Base-by-base conservation (phyloP, 2,113 vertebrate genomes). In the Cynoglossus semilaevis region DNA sequence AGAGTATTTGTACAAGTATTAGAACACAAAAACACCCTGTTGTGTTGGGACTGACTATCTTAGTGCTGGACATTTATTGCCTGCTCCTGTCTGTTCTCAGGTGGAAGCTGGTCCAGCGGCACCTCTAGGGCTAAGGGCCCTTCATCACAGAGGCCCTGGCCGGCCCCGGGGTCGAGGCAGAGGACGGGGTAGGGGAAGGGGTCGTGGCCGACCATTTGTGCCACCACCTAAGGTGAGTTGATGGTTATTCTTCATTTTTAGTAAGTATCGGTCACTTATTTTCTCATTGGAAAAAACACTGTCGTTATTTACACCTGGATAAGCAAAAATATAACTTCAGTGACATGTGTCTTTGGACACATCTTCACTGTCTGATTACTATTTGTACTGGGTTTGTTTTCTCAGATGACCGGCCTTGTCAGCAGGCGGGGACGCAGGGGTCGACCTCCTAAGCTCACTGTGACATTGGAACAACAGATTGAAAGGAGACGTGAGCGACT, bases 401-500 rank as follows among this genome's bases (percentile, higher is more conserved):
- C 16, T 11, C 67, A 84, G 80, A 79, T 81, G 61, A 15, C 61
- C 0, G 74, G 84, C 16, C 51, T 76, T 0, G 40, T 70, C 40
- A 50, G 63, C 8, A 54, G 81, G 16, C 71, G 80, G 14, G 88
- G 82, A 1, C 85, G 86, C 0, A 75, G 84, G 0, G 88, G 88
- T 3, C 73, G 88, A 34, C 85, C 86, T 15, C 86, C 81, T 48
- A 90, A 82, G 68, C 42, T 79, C 0, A 29, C 72, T 15, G 69
- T 81, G 10, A 88, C 87, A 0, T 19, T 83, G 37, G 90, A 91
- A 41, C 90, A 84, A 62, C 91, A 83, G 34, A 53, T 63, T 15
- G 84, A 90, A 54, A 86, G 84, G 80, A 91, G 90, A 69, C 92
- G 88, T 79, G 91, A 89, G 51, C 78, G 80, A 41, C 90, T 96